Evolutionary conservation across 2,797 vertebrate species (phyloP).

Genomic region (Aselliscus stoliczkanus): DNA sequence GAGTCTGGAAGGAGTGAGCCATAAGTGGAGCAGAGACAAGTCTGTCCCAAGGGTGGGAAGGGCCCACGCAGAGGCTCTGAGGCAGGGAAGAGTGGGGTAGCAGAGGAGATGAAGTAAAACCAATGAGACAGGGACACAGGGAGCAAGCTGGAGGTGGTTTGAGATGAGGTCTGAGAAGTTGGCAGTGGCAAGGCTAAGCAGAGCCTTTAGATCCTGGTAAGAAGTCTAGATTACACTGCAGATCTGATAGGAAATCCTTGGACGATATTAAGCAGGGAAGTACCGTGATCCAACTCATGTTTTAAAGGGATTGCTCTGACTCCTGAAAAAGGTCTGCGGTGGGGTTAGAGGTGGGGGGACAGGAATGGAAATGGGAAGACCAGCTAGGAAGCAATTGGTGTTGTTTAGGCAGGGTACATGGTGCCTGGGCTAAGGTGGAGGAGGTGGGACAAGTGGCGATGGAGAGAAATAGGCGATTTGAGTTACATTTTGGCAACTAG

Average conservation of each 20-base stretch:
- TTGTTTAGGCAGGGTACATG: not conserved
- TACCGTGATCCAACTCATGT: not conserved
- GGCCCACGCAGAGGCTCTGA: not conserved
- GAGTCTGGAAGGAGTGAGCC: not conserved
- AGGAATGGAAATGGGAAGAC: not conserved
- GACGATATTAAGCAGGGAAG: constrained; percentile 9
- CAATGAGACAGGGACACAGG: not conserved
- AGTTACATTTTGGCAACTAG: not conserved
- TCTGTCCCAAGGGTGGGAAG: not conserved
- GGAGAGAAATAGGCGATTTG: not conserved
- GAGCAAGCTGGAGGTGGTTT: not conserved
- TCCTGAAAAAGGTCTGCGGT: not conserved
- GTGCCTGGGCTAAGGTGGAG: not conserved
- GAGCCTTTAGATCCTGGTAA: not conserved
- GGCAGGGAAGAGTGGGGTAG: not conserved
- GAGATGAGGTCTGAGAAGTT: not conserved
- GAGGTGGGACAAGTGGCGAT: not conserved
- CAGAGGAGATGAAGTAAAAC: not conserved
- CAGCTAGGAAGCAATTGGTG: not conserved
- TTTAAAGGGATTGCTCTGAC: not conserved
- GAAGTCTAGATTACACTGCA: not conserved
- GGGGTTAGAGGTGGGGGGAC: not conserved
- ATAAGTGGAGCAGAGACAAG: not conserved
- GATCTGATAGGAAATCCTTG: not conserved
- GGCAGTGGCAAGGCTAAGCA: not conserved